Evolutionary conservation across 2,888 invertebrate species (phyloP).

Genomic region (Julus scanicus): DNA sequence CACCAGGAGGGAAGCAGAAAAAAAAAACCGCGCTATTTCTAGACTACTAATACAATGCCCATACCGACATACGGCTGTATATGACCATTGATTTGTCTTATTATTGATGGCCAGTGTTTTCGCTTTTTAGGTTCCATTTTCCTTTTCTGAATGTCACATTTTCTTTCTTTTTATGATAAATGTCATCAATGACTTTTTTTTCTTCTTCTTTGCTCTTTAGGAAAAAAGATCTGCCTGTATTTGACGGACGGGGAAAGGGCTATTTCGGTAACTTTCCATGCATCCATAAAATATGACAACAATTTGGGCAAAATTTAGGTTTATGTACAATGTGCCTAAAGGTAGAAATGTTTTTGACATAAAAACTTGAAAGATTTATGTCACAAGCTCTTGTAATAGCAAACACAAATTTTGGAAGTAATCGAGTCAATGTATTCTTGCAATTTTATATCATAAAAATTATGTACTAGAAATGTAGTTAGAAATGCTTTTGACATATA

Average conservation of each 20-base stretch:
- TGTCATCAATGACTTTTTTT: constrained; percentile 14
- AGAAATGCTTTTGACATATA: no score
- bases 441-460: no score
- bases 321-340: background rate
- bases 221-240: background rate
- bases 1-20: background rate
- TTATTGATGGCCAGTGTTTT: constrained; percentile 36
- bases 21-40: background rate
- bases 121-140: constrained; percentile 16
- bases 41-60: background rate
- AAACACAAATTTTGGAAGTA: no score
- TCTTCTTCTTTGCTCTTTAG: background rate
- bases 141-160: constrained; percentile 30
- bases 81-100: constrained; percentile 36
- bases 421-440: no score
- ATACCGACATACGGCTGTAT: background rate
- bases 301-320: background rate
- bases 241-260: background rate
- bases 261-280: constrained; percentile 7
- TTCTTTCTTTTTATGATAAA: constrained; percentile 29
- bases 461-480: no score
- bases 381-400: no score
- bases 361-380: background rate
- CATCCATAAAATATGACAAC: background rate
- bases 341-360: background rate